Evolutionary conservation across 2,797 vertebrate species (phyloP), one percentile per base, ranked within the genome.

Genomic region (Cuculus canorus): DNA sequence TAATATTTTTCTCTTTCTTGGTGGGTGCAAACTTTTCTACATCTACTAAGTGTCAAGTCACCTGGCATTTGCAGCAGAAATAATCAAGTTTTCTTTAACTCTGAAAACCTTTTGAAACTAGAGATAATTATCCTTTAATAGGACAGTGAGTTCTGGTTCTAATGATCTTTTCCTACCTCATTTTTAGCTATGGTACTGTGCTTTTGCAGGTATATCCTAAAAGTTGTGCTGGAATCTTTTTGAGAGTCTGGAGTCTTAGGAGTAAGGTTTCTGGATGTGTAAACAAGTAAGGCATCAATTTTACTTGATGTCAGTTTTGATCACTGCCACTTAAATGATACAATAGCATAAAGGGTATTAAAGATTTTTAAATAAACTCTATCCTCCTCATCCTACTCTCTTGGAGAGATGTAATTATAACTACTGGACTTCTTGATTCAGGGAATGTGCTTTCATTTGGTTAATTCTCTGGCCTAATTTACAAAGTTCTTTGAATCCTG

Each of bases 141-240:
- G 25, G 68, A 27, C 25, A 43, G 16, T 47, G 28, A 53, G 8
- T 32, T 60, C 11, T 54, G 24, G 10, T 82, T 91, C 28, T 41
- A 54, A 28, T 25, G 27, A 88, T 22, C 22, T 70, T 47, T 77
- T 73, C 25, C 60, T 48, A 7, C 16, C 27, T 78, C 60, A 52
- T 14, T 53, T 81, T 91, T 93, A 66, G 78, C 64, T 48, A 23
- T 54, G 45, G 24, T 45, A 32, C 33, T 4, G 2, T 65, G 47
- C 12, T 10, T 70, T 82, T 89, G 69, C 53, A 79, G 66, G 16
- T 84, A 61, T 82, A 91, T 95, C 76, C 78, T 89, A 37, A 87
- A 88, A 72, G 70, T 45, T 75, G 2, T 64, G 32, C 21, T 86
- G 70, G 91, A 88, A 37, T 79, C 45, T 69, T 65, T 69, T 63